Conservation (phyloP, 2,888 invertebrate species). For the Monoplex corrugatus region DNA sequence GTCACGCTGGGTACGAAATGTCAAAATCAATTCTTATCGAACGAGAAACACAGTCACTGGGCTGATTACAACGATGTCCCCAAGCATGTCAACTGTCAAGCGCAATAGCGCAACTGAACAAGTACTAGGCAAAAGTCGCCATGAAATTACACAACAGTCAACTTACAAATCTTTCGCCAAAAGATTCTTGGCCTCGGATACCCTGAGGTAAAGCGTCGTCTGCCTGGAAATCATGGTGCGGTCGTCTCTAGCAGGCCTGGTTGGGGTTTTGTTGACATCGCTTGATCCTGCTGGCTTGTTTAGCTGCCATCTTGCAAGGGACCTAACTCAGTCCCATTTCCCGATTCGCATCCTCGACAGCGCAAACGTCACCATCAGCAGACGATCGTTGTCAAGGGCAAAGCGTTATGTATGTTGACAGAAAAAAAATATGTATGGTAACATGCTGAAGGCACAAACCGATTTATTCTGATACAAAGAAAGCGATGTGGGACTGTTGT, state of each 20-base stretch:
- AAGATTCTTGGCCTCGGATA: slow-evolving; percentile 71
- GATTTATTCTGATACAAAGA: no score
- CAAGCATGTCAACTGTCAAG: no score
- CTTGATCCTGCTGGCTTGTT: background rate
- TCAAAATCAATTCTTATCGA: background rate
- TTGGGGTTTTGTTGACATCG: slow-evolving; percentile 21
- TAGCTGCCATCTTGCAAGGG: slow-evolving; percentile 48
- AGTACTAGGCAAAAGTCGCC: background rate
- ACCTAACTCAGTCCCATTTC: slow-evolving; percentile 22
- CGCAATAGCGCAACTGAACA: background rate
- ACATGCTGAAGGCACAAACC: no score
- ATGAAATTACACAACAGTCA: slow-evolving; percentile 1
- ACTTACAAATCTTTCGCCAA: slow-evolving; percentile 71
- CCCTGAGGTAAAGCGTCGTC: slow-evolving; percentile 68
- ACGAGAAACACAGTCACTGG: background rate
- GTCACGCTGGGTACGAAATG: background rate
- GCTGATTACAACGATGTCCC: background rate
- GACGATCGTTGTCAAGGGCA: slow-evolving; percentile 5
- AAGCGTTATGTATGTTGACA: background rate
- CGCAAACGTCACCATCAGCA: background rate
- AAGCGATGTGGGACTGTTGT: no score
- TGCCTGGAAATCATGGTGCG: slow-evolving; percentile 64
- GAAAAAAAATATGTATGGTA: background rate
- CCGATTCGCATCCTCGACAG: slow-evolving; percentile 5
- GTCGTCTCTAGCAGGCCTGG: background rate